Evolutionary conservation across 1,140 invertebrate species (phyloP), one percentile per base, ranked within the genome.

Genomic region (Dolichoris vasculosae): DNA sequence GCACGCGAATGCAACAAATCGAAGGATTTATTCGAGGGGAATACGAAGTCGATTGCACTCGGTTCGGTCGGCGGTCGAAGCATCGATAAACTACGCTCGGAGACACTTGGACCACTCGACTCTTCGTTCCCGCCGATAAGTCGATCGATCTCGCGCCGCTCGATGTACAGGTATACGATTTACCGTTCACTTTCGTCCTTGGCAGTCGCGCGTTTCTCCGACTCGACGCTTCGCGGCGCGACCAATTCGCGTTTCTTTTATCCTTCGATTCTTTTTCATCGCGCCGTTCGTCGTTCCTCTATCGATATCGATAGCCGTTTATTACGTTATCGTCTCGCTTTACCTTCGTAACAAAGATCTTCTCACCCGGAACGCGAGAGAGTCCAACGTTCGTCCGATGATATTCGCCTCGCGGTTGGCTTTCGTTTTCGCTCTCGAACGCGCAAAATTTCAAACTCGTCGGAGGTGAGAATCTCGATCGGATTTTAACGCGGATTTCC

Each of bases 171-270:
- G 63, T n/a, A 30, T 32, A 40, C 73, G 40, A 77, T 83, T 83
- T 84, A 78, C 83, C 83, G 77, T 80, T 79, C 77, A 80, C 83
- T 84, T 84, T 80, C 77, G 83, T 71, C 83, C 83, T 84, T 84
- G 83, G 32, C 83, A 73, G 48, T 43, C 38, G 26, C 55, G 13
- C n/a, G n/a, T 32, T 64, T 64, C 40, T 63, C 46, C 3, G 59
- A 46, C 26, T 80, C 9, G 9, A n/a, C 59, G 13, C 8, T 67
- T 13, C 26, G 35, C 13, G 20, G 17, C 38, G 26, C 13, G 30
- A 13, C 38, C 1, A 11, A 48, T 63, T 43, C 13, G 48, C 20
- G 2, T 7, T 51, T n/a, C 48, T 23, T 32, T 30, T 55, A 55
- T 71, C 30, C 80, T 51, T 55, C 64, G 69, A 51, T 69, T 71